Base-by-base conservation (phyloP, 2,888 invertebrate genomes). In the Epirrhoe tristata region DNA sequence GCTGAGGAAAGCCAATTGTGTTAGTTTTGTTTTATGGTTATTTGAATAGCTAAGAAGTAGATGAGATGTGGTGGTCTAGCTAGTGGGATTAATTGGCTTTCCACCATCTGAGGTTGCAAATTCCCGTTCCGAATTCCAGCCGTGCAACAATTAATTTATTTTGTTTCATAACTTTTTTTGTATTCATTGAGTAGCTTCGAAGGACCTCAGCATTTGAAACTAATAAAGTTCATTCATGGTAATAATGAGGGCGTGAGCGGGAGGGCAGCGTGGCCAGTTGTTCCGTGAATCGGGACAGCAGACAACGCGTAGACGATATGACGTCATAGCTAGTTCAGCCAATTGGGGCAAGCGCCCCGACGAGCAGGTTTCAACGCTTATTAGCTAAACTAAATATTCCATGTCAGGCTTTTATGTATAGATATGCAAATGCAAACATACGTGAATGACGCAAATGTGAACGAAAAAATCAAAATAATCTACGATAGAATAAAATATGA, bases 221-320 rank as follows among this genome's bases (percentile, higher is more conserved):
- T 73, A 67, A 71, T 76, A 78, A 73, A 81, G 79, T 85, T 85
- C 85, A 87, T 89, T 90, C 85, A 87, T 82, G 81, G 81, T 79
- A 81, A 83, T 85, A 89, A 85, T 86, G 85, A 81, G 85, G 79
- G 78, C 81, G 80, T 78, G 81, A 81, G 80, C 77, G 81, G 80
- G 84, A 87, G 89, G 87, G 86, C 86, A 83, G 73, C 81, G 84
- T 81, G 86, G 86, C 84, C 84, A 86, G 82, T 78, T 82, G 88
- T 90, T 90, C 90, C 89, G 89, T 90, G 91, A 92, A 91, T 86
- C 84, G 83, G n/a, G n/a, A 82, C 83, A 78, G 87, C 81, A 93
- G 93, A 93, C 92, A 83, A 79, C 79, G 85, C 87, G 86, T 87
- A 92, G 90, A 91, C 93, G 79, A 79, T 73, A 78, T 90, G 91